Conservation (phyloP, 2,888 invertebrate species). For the Argyresthia goedartella region DNA sequence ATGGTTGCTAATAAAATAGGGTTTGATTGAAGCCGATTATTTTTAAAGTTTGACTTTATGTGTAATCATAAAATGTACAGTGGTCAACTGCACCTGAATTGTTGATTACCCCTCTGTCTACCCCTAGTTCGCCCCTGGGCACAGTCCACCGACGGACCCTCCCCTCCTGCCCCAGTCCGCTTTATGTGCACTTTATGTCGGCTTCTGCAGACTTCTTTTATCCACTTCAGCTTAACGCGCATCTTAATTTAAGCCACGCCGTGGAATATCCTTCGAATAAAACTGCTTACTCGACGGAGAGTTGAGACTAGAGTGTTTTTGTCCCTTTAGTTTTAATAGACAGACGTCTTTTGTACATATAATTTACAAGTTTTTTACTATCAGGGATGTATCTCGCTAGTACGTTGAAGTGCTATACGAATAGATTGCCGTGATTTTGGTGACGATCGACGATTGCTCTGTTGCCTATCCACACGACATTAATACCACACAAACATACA, state of each 20-base stretch:
- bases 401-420: background rate
- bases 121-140: conserved; percentile 10
- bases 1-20: too few relatives aligned
- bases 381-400: background rate
- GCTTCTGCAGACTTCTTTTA: conserved; percentile 47
- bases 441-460: too few relatives aligned
- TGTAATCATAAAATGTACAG: too few relatives aligned
- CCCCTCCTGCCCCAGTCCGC: conserved; percentile 27
- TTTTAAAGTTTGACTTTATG: too few relatives aligned
- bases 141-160: conserved; percentile 30
- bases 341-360: background rate
- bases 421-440: background rate
- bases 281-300: conserved; percentile 1
- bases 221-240: conserved; percentile 51
- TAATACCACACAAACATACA: too few relatives aligned
- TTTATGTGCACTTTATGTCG: conserved; percentile 61
- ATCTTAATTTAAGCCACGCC: conserved; percentile 52
- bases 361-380: background rate
- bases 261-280: conserved; percentile 23
- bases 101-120: too few relatives aligned
- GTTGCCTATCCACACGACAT: too few relatives aligned
- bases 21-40: too few relatives aligned
- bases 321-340: background rate
- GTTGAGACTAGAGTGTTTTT: background rate
- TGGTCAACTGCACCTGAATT: too few relatives aligned